Evolutionary conservation across 2,113 vertebrate genomes (phyloP).

Genomic region (Scortum barcoo): DNA sequence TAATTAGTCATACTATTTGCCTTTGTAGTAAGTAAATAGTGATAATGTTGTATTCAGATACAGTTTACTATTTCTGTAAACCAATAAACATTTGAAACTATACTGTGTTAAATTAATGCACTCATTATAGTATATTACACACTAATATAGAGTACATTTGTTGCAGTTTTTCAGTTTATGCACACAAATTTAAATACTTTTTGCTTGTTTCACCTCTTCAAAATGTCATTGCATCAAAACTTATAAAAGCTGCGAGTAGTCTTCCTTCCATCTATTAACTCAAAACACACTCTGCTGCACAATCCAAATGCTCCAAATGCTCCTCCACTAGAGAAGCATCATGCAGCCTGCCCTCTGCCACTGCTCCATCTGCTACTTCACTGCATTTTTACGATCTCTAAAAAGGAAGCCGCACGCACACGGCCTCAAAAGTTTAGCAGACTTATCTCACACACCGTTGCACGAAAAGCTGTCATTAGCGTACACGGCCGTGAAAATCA

Average conservation of each 20-base stretch:
- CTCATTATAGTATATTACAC: no score
- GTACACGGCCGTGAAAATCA: not conserved
- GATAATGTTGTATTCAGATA: not conserved
- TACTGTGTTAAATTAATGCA: not conserved
- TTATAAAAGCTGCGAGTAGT: not conserved
- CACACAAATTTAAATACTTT: not conserved
- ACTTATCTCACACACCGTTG: not conserved
- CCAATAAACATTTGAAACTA: not conserved
- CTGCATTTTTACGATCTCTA: not conserved
- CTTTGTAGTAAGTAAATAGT: not conserved
- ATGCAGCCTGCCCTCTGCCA: constrained; percentile 4
- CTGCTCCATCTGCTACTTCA: constrained; percentile 18
- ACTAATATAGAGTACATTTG: not conserved
- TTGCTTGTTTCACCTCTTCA: not conserved
- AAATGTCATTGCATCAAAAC: not conserved
- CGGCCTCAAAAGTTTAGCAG: constrained; percentile 1
- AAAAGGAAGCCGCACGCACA: not conserved
- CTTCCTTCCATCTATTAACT: not conserved
- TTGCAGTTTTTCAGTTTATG: not conserved
- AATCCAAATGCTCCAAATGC: constrained; percentile 3
- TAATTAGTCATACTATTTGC: not conserved
- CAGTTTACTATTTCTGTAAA: not conserved
- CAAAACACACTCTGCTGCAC: not conserved
- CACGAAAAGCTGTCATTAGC: not conserved
- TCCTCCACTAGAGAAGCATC: not conserved